Evolutionary conservation across 2,113 vertebrate genomes (phyloP).

Genomic region (Tursiops truncatus): DNA sequence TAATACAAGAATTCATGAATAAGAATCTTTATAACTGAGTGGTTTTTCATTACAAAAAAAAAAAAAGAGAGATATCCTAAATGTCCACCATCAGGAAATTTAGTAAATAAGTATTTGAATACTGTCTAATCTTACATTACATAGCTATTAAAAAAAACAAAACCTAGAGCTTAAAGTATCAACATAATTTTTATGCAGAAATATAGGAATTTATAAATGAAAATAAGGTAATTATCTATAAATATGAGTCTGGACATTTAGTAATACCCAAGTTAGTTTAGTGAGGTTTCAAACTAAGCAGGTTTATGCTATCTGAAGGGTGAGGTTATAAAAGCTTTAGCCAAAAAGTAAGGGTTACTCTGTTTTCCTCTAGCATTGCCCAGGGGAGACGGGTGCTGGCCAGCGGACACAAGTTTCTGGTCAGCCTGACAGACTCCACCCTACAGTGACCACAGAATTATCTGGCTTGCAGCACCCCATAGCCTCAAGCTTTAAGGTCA

Average conservation of each 20-base stretch:
- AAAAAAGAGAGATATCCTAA: not conserved
- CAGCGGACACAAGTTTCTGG: not conserved
- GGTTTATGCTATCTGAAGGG: not conserved
- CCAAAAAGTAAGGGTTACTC: constrained; percentile 36
- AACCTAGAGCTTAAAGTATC: not conserved
- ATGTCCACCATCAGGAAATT: not conserved
- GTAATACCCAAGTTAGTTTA: not conserved
- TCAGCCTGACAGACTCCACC: constrained; percentile 51
- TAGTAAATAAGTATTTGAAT: not conserved
- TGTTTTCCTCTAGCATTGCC: constrained; percentile 37
- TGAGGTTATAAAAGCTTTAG: constrained; percentile 20
- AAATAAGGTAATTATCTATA: not conserved
- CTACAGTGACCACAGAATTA: not conserved
- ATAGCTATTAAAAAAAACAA: not conserved
- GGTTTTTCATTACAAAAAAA: not conserved
- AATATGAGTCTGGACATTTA: not conserved
- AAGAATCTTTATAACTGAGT: not conserved
- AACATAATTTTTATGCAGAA: not conserved
- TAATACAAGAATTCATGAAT: not conserved
- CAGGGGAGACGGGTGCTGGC: constrained; percentile 22
- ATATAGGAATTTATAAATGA: not conserved
- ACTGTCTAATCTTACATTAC: not conserved
- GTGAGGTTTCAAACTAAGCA: not conserved
- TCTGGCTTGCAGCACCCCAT: not conserved
- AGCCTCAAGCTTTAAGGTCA: not conserved